Base-by-base conservation (phyloP, 2,113 vertebrate species). In the Gambusia holbrooki region DNA sequence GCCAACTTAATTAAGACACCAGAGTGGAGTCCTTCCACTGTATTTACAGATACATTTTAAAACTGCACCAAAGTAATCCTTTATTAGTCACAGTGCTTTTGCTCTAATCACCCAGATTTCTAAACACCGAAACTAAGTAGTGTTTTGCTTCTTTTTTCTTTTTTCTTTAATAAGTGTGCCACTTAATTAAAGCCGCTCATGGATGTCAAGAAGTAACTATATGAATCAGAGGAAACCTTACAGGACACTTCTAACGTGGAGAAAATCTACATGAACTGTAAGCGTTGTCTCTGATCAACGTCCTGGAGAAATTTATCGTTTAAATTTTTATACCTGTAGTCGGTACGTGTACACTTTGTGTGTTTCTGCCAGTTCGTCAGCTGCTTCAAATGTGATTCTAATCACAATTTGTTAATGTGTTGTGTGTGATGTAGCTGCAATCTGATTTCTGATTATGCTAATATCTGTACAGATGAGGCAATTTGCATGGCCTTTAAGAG, bases 121-220 rank as follows among this genome's bases (percentile, higher is more conserved):
- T 69, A 67, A 66, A 72, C 51, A 60, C 15, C 3, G 10, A 17
- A 32, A 71, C 76, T 62, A 73, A 69, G 73, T 58, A 61, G 42
- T 35, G 30, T 66, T 72, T 65, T 69, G 33, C 74, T 69, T 61
- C 30, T 35, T 72, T 63, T 69, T 61, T 69, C 66, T 61, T 42
- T 61, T 69, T 61, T 69, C 66, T 61, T 42, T 61, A 1, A 78
- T 74, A 84, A 80, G 28, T 37, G 58, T 62, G 33, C 13, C 33
- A 45, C 51, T 91, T 85, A 83, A 91, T 83, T 85, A 74, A 74
- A 82, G 48, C 40, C 63, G 74, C 8, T 67, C 75, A 81, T 58
- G 80, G 61, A 15, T 66, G 77, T 83, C 75, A 68, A 29, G 48
- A 61, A 63, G n/a, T 62, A 81, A 67, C 37, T 67, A 29, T 62